Evolutionary conservation across 2,888 invertebrate species (phyloP).

Genomic region (Tinea semifulvella): DNA sequence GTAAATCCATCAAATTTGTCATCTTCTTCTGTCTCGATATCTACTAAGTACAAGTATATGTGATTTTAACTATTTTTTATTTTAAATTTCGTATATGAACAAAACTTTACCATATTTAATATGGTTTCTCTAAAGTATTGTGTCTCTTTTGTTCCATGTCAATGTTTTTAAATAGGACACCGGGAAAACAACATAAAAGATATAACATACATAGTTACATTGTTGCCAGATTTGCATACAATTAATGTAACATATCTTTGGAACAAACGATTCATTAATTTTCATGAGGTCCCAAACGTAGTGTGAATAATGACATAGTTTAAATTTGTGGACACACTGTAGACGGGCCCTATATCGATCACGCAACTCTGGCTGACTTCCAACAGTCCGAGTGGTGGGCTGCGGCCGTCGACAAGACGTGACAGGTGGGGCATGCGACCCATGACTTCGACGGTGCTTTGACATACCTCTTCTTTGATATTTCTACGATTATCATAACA

Average conservation of each 20-base stretch:
- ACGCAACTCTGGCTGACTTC: conserved; percentile 52
- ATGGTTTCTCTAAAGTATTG: too few species aligned
- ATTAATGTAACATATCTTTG: conserved; percentile 4
- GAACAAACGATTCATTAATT: conserved; percentile 11
- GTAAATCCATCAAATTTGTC: too few species aligned
- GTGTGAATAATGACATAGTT: conserved; percentile 47
- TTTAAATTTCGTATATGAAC: too few species aligned
- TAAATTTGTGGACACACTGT: conserved; percentile 63
- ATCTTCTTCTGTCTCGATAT: too few species aligned
- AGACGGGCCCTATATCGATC: conserved; percentile 58
- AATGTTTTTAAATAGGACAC: too few species aligned
- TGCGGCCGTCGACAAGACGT: conserved; percentile 48
- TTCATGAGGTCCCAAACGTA: conserved; percentile 2
- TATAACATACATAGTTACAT: too few species aligned
- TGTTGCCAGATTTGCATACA: conserved; percentile 6
- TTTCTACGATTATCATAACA: conserved; percentile 3
- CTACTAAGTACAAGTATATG: too few species aligned
- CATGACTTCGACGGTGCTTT: conserved; percentile 47
- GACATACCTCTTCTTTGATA: conserved; percentile 42
- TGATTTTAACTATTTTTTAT: too few species aligned
- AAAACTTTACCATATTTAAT: too few species aligned
- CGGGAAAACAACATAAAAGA: too few species aligned
- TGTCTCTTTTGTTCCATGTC: too few species aligned
- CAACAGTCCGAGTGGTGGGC: conserved; percentile 61
- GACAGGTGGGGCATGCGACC: conserved; percentile 64